A percentile compares a stretch with the other conserved stretches of the same genome.
These are phyloP conservation scores for Zingel zingel DNA, from an alignment of 2,113 vertebrate genomes.

Conservation along the genomic window DNA sequence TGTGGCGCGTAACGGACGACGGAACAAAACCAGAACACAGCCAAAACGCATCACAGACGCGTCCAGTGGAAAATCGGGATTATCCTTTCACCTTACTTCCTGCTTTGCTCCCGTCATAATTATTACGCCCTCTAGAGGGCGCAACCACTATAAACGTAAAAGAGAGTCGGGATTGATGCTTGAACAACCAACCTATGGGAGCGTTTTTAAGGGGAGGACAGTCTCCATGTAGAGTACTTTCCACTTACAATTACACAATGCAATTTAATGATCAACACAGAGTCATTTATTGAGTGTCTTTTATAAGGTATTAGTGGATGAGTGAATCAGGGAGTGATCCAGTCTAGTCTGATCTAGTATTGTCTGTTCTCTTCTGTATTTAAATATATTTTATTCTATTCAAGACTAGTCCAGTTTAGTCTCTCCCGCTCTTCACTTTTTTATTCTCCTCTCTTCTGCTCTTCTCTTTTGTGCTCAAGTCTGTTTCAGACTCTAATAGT, in stretches of 20 bases:
- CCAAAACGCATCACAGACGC: too few relatives aligned
- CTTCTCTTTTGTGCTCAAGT: neutral
- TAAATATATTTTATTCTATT: neutral
- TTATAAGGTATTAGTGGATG: neutral
- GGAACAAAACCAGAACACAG: too few relatives aligned
- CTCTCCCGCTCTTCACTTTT: too few relatives aligned
- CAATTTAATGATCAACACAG: neutral
- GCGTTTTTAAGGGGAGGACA: too few relatives aligned
- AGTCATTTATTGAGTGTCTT: neutral
- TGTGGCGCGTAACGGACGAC: too few relatives aligned
- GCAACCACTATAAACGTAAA: too few relatives aligned
- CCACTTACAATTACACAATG: neutral
- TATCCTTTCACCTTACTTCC: too few relatives aligned
- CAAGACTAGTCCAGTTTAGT: neutral
- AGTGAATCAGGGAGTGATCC: neutral
- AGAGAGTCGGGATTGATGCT: too few relatives aligned
- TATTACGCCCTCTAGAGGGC: too few relatives aligned
- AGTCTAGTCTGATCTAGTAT: neutral
- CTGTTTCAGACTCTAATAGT: constrained; percentile 10
- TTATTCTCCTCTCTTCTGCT: neutral
- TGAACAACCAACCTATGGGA: too few relatives aligned
- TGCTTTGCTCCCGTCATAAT: too few relatives aligned
- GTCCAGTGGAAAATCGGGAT: too few relatives aligned
- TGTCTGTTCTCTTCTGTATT: neutral
- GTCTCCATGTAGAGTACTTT: neutral